phyloP scores from a whole-genome alignment of 2,888 invertebrate species.

The Heliconius sara region DNA sequence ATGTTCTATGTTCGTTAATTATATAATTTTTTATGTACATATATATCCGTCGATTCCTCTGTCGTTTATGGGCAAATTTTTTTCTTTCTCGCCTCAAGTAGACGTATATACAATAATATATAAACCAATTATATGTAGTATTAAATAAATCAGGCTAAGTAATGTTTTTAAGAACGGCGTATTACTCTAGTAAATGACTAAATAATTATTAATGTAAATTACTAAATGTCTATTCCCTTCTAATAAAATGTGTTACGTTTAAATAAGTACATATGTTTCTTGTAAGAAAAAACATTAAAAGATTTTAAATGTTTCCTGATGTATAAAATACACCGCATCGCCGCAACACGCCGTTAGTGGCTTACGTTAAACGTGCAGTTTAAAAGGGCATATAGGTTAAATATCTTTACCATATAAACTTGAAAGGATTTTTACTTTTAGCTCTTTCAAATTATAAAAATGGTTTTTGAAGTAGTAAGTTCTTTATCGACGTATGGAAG shows the following conservation, averaged over 20 bases:
- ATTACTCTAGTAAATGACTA: too few species aligned
- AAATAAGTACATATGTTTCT: too few species aligned
- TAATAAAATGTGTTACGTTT: too few species aligned
- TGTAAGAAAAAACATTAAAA: conserved; percentile 10
- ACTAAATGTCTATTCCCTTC: too few species aligned
- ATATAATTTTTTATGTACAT: background rate
- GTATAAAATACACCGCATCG: conserved; percentile 18
- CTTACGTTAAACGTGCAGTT: conserved; percentile 24
- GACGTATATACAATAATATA: too few species aligned
- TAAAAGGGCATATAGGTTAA: conserved; percentile 6
- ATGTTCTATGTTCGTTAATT: background rate
- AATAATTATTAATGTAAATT: too few species aligned
- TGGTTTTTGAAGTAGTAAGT: too few species aligned
- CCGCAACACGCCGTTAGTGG: conserved; percentile 18
- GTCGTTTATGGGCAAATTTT: background rate
- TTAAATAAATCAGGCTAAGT: too few species aligned
- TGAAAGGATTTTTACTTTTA: conserved; percentile 4
- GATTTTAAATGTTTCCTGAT: conserved; percentile 17
- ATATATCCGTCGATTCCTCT: background rate
- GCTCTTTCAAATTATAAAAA: conserved; percentile 8
- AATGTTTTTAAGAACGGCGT: too few species aligned
- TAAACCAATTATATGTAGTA: too few species aligned
- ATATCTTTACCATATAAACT: conserved; percentile 18
- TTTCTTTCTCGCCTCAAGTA: too few species aligned
- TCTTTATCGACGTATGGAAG: too few species aligned